phyloP scores from a whole-genome alignment of 2,888 invertebrate genomes.

The Epinotia bilunana region DNA sequence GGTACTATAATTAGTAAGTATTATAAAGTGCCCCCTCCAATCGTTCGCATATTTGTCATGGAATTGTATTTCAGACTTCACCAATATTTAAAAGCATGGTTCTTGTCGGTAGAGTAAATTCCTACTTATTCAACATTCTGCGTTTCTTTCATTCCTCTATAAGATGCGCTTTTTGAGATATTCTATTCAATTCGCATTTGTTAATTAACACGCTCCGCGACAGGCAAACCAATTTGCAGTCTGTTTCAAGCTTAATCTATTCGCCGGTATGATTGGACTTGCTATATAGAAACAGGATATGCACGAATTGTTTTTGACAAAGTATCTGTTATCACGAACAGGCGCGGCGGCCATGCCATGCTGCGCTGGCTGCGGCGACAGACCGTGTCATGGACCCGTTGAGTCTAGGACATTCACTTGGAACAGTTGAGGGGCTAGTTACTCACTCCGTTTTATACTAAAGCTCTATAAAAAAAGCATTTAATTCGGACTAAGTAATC shows the following conservation, averaged over 20 bases:
- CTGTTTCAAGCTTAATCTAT: not conserved
- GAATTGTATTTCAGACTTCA: too few species aligned
- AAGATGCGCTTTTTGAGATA: too few species aligned
- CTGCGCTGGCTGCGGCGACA: conserved; percentile 54
- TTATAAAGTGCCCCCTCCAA: too few species aligned
- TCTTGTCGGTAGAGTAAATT: too few species aligned
- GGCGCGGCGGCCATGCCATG: not conserved
- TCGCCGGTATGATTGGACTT: conserved; percentile 9
- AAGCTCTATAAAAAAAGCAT: not conserved
- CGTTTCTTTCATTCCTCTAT: too few species aligned
- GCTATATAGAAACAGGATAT: conserved; percentile 22
- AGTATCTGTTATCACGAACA: conserved; percentile 22
- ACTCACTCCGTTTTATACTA: not conserved
- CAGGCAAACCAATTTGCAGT: not conserved
- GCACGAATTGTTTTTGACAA: conserved; percentile 20
- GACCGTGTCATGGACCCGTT: conserved; percentile 68
- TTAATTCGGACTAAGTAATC: too few species aligned
- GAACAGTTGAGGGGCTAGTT: conserved; percentile 5
- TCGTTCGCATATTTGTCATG: too few species aligned
- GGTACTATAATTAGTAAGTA: too few species aligned
- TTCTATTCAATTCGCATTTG: too few species aligned
- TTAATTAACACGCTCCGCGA: too few species aligned
- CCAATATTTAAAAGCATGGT: too few species aligned
- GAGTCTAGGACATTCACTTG: conserved; percentile 59
- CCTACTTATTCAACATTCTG: too few species aligned